Evolutionary conservation across 2,888 invertebrate genomes (phyloP).

Genomic region (Drosophila ezoana): DNA sequence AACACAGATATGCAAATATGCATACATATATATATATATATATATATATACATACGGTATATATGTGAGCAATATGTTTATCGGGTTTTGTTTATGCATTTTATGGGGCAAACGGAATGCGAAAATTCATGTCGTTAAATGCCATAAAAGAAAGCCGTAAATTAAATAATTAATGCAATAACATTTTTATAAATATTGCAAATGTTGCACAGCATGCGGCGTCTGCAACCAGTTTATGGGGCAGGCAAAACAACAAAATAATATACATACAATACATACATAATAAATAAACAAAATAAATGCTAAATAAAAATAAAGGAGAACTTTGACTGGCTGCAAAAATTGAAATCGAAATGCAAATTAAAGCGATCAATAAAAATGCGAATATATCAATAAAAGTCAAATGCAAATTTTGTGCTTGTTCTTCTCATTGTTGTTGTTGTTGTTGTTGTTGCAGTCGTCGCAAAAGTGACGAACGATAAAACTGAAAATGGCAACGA

Average conservation of each 20-base stretch:
- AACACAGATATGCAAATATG: constrained; percentile 21
- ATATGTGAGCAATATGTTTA: constrained; percentile 16
- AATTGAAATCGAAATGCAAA: constrained; percentile 67
- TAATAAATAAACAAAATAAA: constrained; percentile 33
- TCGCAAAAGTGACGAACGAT: constrained; percentile 39
- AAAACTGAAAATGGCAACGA: constrained; percentile 48
- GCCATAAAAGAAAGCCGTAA: constrained; percentile 72
- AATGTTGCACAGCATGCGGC: constrained; percentile 50
- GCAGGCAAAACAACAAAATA: constrained; percentile 39
- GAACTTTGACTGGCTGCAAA: constrained; percentile 4
- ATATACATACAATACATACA: constrained; percentile 13
- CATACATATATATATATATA: constrained; percentile 5
- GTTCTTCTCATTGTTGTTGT: not conserved
- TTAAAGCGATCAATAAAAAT: constrained; percentile 78
- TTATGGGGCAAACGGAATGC: constrained; percentile 51
- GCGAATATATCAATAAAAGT: constrained; percentile 80
- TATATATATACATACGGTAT: not conserved
- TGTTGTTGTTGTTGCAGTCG: constrained; percentile 4
- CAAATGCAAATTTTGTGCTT: constrained; percentile 69
- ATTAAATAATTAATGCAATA: constrained; percentile 77
- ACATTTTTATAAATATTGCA: constrained; percentile 73
- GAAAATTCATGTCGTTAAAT: constrained; percentile 59
- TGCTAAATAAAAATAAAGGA: constrained; percentile 28
- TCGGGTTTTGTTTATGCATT: constrained; percentile 12
- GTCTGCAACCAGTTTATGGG: constrained; percentile 65